phyloP scores from a whole-genome alignment of 2,797 vertebrate species.

The Tarsius wallacei region DNA sequence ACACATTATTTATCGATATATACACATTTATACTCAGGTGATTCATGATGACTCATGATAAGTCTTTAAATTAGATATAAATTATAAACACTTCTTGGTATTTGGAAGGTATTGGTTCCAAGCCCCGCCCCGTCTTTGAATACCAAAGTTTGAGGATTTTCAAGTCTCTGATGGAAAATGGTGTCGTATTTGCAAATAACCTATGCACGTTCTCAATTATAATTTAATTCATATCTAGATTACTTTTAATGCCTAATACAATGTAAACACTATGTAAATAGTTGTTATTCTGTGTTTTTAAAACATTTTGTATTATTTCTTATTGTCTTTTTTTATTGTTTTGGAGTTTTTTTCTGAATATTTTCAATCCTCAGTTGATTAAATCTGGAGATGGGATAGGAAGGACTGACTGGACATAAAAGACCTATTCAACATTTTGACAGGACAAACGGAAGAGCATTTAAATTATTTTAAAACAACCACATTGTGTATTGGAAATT shows the following conservation, averaged over 20 bases:
- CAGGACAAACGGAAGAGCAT: background rate
- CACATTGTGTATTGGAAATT: background rate
- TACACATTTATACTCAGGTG: background rate
- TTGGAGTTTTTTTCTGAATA: background rate
- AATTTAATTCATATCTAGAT: background rate
- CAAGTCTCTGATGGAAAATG: background rate
- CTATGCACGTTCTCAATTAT: background rate
- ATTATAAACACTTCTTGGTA: background rate
- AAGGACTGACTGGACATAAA: background rate
- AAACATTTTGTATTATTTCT: background rate
- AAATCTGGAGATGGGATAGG: too few relatives aligned
- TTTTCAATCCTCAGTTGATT: background rate
- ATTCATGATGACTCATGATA: background rate
- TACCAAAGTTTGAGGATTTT: background rate
- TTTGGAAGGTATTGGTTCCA: background rate
- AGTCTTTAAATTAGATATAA: background rate
- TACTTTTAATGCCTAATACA: background rate
- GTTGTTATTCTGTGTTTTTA: background rate
- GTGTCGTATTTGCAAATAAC: background rate
- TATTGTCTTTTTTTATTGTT: background rate
- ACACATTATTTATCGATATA: background rate
- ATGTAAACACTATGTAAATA: too few relatives aligned
- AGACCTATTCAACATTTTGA: background rate
- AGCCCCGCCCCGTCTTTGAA: background rate
- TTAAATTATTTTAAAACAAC: background rate